These are phyloP conservation scores for Gobiocypris rarus DNA, from an alignment of 2,113 vertebrate species.

Conservation along the genomic window DNA sequence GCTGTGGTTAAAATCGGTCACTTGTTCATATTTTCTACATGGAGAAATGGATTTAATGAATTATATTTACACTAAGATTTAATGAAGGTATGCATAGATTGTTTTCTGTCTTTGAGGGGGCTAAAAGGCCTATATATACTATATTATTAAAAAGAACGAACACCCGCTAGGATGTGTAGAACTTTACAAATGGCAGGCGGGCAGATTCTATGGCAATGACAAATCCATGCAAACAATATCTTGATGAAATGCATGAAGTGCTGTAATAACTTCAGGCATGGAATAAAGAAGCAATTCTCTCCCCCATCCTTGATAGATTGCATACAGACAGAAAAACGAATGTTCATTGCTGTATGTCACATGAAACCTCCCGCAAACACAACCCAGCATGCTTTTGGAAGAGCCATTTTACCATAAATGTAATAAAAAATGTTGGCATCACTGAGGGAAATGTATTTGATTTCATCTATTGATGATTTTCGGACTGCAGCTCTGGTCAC, in stretches of 20 bases:
- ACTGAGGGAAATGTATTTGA: slow-evolving; percentile 36
- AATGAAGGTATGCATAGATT: background rate
- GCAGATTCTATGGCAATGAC: background rate
- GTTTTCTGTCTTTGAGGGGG: no score
- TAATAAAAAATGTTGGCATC: slow-evolving; percentile 1
- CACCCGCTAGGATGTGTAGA: no score
- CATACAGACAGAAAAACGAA: slow-evolving; percentile 9
- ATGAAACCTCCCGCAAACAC: background rate
- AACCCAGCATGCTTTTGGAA: background rate
- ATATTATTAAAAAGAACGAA: no score
- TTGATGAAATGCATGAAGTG: slow-evolving; percentile 21
- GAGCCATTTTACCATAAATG: slow-evolving; percentile 36
- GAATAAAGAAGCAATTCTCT: slow-evolving; percentile 24
- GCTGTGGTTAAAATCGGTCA: no score
- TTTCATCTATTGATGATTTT: slow-evolving; percentile 13
- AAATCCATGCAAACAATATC: slow-evolving; percentile 18
- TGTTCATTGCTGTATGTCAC: slow-evolving; percentile 13
- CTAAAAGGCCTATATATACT: no score
- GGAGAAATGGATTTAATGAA: background rate
- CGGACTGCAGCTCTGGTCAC: slow-evolving; percentile 20
- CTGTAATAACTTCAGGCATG: background rate
- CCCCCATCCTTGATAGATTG: background rate
- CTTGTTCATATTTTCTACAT: no score
- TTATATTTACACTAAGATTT: background rate
- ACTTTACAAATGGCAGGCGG: background rate